Conservation (phyloP, 2,888 invertebrate genomes). For the Zygogramma bicolorata region DNA sequence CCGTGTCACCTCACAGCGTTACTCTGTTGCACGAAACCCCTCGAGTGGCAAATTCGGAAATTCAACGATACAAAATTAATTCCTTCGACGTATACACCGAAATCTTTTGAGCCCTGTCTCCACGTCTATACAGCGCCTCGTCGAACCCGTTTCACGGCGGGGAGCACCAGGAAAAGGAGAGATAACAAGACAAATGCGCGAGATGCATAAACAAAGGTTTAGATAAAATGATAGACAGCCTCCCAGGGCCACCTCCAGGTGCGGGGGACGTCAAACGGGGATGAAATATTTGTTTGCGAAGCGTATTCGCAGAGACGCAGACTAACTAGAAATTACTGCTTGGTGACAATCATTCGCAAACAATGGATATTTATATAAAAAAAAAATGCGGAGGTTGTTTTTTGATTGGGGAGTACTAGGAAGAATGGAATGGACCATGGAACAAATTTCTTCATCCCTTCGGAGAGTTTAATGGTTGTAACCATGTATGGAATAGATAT, state of each 20-base stretch:
- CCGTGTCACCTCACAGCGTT: not conserved
- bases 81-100: not conserved
- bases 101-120: constrained; percentile 17
- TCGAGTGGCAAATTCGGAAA: not conserved
- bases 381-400: too few relatives aligned
- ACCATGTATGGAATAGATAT: too few relatives aligned
- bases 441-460: too few relatives aligned
- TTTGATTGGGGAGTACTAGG: too few relatives aligned
- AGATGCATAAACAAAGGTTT: constrained; percentile 30
- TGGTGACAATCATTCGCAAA: too few relatives aligned
- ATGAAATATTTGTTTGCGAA: not conserved
- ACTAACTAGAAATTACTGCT: not conserved
- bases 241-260: constrained; percentile 18
- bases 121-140: not conserved
- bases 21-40: not conserved
- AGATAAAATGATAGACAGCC: constrained; percentile 29
- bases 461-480: too few relatives aligned
- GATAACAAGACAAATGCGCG: constrained; percentile 32
- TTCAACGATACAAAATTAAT: constrained; percentile 17
- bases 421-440: too few relatives aligned
- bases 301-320: not conserved
- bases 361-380: too few relatives aligned
- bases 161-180: constrained; percentile 24
- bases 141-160: constrained; percentile 8
- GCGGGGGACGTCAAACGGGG: not conserved